Evolutionary conservation across 2,888 invertebrate species (phyloP).

Genomic region (Polydesmus complanatus): DNA sequence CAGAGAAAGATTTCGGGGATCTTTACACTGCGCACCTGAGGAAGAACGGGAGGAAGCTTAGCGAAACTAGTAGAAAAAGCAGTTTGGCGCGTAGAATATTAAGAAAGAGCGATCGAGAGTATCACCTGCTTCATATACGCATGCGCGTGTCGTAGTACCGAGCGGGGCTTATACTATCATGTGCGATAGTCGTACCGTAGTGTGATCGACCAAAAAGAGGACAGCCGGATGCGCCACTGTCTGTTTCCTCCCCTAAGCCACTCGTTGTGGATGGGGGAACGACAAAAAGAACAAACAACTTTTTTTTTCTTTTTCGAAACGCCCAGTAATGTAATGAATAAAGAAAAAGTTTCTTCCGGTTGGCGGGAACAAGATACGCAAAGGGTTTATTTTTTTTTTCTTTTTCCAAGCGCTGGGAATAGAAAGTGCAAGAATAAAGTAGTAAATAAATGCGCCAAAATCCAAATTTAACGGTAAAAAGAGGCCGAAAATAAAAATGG

Average conservation of each 20-base stretch:
- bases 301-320: not conserved
- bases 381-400: not conserved
- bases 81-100: not conserved
- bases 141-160: not conserved
- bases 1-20: not conserved
- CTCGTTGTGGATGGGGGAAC: not conserved
- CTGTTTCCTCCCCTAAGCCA: not conserved
- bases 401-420: not conserved
- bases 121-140: not conserved
- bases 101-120: not conserved
- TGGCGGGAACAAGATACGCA: not conserved
- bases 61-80: not conserved
- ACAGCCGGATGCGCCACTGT: not conserved
- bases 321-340: not conserved
- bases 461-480: not conserved
- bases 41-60: not conserved
- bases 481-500: not conserved
- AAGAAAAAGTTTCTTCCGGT: not conserved
- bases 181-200: too few relatives aligned
- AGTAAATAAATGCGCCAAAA: not conserved
- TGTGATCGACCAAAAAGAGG: not conserved
- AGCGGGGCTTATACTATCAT: too few relatives aligned
- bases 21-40: not conserved
- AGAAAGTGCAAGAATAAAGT: not conserved
- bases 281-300: too few relatives aligned